phyloP scores from a whole-genome alignment of 2,888 invertebrate species.

The Luperina testacea region DNA sequence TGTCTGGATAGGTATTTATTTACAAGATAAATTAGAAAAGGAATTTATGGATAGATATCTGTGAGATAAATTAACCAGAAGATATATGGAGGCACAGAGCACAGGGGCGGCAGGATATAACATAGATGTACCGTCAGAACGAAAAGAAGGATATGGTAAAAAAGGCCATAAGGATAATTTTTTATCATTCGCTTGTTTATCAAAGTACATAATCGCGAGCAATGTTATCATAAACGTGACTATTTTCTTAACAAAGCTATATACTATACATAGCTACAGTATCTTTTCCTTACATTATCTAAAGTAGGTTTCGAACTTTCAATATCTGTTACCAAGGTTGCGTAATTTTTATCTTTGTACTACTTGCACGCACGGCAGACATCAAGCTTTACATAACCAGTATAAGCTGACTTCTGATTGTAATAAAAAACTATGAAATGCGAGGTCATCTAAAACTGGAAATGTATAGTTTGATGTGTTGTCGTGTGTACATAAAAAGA shows the following conservation, averaged over 20 bases:
- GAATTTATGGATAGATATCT: neutral
- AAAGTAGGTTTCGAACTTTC: neutral
- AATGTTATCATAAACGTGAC: neutral
- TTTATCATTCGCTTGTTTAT: neutral
- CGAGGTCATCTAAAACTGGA: neutral
- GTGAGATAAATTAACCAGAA: neutral
- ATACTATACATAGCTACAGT: neutral
- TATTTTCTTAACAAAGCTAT: neutral
- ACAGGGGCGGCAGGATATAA: no score
- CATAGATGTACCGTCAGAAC: no score
- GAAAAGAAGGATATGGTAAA: neutral
- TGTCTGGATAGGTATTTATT: neutral
- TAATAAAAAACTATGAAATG: neutral
- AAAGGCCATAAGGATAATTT: neutral
- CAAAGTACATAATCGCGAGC: conserved; percentile 1
- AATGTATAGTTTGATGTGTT: neutral
- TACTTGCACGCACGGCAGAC: neutral
- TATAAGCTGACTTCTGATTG: neutral
- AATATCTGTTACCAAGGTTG: conserved; percentile 43
- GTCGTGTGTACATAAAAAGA: neutral
- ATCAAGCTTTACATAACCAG: neutral
- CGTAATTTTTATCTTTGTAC: conserved; percentile 41
- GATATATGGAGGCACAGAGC: no score
- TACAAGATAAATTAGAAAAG: neutral
- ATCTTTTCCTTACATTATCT: conserved; percentile 8